phyloP scores from a whole-genome alignment of 2,888 invertebrate species.

The Anthrax anthrax region DNA sequence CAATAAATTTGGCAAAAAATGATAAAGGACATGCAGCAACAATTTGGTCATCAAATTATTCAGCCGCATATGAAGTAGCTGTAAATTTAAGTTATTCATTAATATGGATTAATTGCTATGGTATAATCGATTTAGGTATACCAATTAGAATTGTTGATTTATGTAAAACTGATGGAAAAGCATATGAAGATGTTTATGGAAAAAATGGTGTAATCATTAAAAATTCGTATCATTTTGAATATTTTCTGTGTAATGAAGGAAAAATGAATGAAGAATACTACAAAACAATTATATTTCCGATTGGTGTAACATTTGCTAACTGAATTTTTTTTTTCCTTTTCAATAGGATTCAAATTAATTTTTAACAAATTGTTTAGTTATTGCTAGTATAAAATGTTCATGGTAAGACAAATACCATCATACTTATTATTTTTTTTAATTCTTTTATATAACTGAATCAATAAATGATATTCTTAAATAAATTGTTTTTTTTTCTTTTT shows the following conservation, averaged over 20 bases:
- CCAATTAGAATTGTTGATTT: neutral
- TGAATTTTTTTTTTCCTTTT: neutral
- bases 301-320: slow-evolving; percentile 1
- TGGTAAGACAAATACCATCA: no score
- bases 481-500: no score
- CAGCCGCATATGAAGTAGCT: neutral
- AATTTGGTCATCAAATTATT: neutral
- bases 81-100: neutral
- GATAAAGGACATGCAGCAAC: neutral
- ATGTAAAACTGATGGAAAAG: neutral
- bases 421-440: no score
- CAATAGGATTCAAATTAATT: no score
- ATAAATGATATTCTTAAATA: no score
- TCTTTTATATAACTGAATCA: no score
- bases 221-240: neutral
- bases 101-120: neutral
- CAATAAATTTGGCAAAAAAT: neutral
- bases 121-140: neutral
- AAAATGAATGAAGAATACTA: neutral
- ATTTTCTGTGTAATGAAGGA: neutral
- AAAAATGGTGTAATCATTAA: neutral
- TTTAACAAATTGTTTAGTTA: no score
- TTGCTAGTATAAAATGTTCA: no score
- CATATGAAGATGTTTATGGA: neutral
- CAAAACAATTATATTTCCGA: neutral